Evolutionary conservation across 2,797 vertebrate species (phyloP).

Genomic region (Graptemys geographica): DNA sequence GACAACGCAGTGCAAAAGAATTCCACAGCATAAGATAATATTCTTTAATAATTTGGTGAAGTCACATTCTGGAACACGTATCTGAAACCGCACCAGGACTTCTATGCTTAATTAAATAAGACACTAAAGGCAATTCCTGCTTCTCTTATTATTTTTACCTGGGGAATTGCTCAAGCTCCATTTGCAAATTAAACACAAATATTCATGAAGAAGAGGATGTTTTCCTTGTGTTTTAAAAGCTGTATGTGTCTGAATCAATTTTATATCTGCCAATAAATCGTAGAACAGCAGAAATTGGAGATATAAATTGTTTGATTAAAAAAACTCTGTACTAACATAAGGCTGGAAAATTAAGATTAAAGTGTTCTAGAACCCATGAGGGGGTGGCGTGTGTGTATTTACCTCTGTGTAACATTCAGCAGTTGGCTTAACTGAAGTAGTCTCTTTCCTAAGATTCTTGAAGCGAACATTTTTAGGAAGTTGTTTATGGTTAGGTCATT

Average conservation of each 20-base stretch:
- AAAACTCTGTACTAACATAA: background rate
- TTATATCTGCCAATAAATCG: background rate
- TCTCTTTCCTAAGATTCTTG: background rate
- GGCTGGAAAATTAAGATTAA: background rate
- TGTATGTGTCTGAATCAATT: background rate
- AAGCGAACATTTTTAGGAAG: constrained; percentile 4
- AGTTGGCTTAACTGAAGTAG: constrained; percentile 6
- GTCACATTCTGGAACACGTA: background rate
- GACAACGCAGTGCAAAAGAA: background rate
- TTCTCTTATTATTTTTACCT: background rate
- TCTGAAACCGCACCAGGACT: background rate
- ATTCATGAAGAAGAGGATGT: background rate
- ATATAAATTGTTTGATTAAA: background rate
- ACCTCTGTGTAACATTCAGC: background rate
- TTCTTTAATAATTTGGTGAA: background rate
- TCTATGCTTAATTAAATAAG: constrained; percentile 18
- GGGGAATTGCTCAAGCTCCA: background rate
- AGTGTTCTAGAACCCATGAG: background rate
- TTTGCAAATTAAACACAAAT: background rate
- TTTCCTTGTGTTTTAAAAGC: background rate
- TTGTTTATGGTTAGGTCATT: background rate
- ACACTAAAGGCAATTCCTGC: constrained; percentile 1
- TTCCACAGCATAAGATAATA: background rate
- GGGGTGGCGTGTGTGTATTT: background rate
- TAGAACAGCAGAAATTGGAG: background rate